Evolutionary conservation across 2,113 vertebrate genomes (phyloP).

Genomic region (Oncorhynchus mykiss): DNA sequence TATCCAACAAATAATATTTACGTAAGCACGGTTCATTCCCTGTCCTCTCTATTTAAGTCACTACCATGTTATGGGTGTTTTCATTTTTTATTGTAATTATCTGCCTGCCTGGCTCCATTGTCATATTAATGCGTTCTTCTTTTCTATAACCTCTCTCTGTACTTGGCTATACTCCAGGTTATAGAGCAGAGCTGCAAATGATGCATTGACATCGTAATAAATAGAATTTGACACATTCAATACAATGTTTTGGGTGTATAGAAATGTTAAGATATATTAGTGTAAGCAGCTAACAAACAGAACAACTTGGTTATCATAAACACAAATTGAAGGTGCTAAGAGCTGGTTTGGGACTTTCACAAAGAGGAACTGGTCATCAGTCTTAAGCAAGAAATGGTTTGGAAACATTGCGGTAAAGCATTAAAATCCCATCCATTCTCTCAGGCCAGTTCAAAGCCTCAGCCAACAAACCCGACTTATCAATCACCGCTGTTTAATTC

Average conservation of each 20-base stretch:
- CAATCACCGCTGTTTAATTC: slow-evolving; percentile 40
- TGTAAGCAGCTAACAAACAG: too few relatives aligned
- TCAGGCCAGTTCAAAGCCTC: slow-evolving; percentile 10
- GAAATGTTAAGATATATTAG: too few relatives aligned
- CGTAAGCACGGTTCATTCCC: too few relatives aligned
- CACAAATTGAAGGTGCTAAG: too few relatives aligned
- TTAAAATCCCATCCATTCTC: slow-evolving; percentile 29
- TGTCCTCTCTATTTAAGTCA: too few relatives aligned
- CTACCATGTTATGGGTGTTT: too few relatives aligned
- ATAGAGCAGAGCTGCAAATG: not conserved
- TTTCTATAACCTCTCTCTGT: not conserved
- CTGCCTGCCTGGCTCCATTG: not conserved
- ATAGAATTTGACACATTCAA: too few relatives aligned
- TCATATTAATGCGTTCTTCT: not conserved
- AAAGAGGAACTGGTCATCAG: not conserved
- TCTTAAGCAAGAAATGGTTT: slow-evolving; percentile 11
- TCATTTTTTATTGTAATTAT: not conserved
- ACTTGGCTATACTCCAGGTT: not conserved
- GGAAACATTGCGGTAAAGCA: slow-evolving; percentile 23
- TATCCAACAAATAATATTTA: not conserved
- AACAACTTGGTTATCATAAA: too few relatives aligned
- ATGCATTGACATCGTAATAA: too few relatives aligned
- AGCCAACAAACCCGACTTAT: slow-evolving; percentile 27
- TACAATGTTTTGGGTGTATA: too few relatives aligned
- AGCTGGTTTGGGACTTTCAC: not conserved